Evolutionary conservation across 2,888 invertebrate genomes (phyloP), one percentile per base, ranked within the genome.

Genomic region (Orthonychiurus folsomi): DNA sequence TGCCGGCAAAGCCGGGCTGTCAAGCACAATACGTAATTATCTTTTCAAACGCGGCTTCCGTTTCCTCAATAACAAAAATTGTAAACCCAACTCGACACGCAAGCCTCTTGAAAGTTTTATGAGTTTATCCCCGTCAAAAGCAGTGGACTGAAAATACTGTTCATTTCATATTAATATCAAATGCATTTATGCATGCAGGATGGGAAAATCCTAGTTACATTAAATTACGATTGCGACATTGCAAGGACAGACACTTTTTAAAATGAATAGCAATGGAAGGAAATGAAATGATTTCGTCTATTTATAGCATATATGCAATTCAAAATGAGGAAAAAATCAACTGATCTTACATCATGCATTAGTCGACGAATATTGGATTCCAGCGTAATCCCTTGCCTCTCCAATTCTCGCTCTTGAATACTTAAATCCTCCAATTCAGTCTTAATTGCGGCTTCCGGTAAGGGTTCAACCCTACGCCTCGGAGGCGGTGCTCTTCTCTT

Each of bases 331-430:
- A 5, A 37, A n/a, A 52, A 52, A 52, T 21, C 3, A 52, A n/a
- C 24, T 24, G 5, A 15, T n/a, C 20, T 55, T 56, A 64, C 64
- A 53, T 59, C 25, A 18, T 59, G 54, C 70, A 70, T 70, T 12
- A 69, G 55, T 9, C 63, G 58, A 9, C 93, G 83, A 71, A 95
- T 94, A 77, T 88, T 85, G 75, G 88, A 86, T 77, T 95, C 94
- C 71, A 95, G 81, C 70, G 86, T 83, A n/a, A 93, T 89, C 53
- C 94, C 93, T 76, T 93, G 90, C 64, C 87, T 84, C 77, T 94
- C 94, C 59, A 94, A 80, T 21, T 91, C 90, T 69, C 88, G 87
- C 75, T 92, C 89, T 75, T 93, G 89, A 57, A 88, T 83, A 77
- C 93, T 93, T 69, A 95, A 87, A 73, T 82, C 83, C 69, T 87